These are phyloP conservation scores for Zhengitettix transpicula DNA, from an alignment of 2,888 invertebrate genomes.

Conservation along the genomic window DNA sequence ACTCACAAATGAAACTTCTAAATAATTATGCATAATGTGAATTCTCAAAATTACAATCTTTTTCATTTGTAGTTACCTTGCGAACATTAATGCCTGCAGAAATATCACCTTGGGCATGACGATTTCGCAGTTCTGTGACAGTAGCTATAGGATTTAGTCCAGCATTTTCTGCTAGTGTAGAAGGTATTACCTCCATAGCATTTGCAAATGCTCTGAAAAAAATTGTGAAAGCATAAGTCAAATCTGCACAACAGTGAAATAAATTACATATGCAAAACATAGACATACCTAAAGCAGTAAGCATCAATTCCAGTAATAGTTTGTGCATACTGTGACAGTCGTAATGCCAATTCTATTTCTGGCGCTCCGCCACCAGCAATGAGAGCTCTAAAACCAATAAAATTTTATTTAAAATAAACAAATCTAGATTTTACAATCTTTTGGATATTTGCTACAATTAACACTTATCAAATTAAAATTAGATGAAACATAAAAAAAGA, in stretches of 20 bases:
- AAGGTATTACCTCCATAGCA: conserved; percentile 86
- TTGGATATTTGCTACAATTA: not conserved
- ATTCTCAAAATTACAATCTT: too few relatives aligned
- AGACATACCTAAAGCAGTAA: conserved; percentile 56
- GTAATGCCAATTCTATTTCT: conserved; percentile 84
- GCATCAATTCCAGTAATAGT: conserved; percentile 81
- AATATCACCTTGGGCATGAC: conserved; percentile 74
- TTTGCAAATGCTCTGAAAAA: conserved; percentile 73
- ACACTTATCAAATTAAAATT: not conserved
- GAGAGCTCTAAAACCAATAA: conserved; percentile 40
- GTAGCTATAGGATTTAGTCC: conserved; percentile 88
- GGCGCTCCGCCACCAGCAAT: conserved; percentile 96
- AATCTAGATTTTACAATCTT: not conserved
- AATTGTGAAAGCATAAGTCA: not conserved
- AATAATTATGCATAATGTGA: too few relatives aligned
- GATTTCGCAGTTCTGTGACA: conserved; percentile 88
- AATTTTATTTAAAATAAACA: too few relatives aligned
- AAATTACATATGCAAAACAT: not conserved
- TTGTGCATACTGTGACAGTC: conserved; percentile 64
- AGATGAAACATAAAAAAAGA: conserved; percentile 2
- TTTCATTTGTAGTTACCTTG: too few relatives aligned
- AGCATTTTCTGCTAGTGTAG: conserved; percentile 80
- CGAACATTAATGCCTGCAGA: conserved; percentile 93
- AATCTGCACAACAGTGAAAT: not conserved
- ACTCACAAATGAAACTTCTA: too few relatives aligned